These are phyloP conservation scores for Cecidostiba fungosa DNA, from an alignment of 2,888 invertebrate species.

Conservation along the genomic window DNA sequence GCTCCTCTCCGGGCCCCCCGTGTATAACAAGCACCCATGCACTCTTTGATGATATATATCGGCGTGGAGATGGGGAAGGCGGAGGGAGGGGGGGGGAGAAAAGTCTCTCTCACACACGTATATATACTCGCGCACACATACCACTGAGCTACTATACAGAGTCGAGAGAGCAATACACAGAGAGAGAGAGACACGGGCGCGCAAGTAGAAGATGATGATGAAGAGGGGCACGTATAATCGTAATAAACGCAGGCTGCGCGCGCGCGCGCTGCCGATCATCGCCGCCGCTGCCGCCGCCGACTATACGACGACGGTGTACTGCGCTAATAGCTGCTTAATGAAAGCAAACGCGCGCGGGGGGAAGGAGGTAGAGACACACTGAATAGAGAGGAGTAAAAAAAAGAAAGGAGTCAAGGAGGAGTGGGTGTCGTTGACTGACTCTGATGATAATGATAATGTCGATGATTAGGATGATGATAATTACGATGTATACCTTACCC, in stretches of 20 bases:
- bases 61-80: conserved; percentile 30
- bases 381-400: neutral
- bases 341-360: conserved; percentile 11
- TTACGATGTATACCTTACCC: conserved; percentile 45
- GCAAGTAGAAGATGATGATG: conserved; percentile 21
- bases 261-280: conserved; percentile 7
- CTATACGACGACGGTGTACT: neutral
- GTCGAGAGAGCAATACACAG: neutral
- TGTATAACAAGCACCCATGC: conserved; percentile 52
- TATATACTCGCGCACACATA: neutral
- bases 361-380: neutral
- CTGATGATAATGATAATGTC: neutral
- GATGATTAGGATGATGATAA: neutral
- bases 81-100: conserved; percentile 29
- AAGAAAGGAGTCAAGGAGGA: conserved; percentile 17
- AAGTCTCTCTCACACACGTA: conserved; percentile 36
- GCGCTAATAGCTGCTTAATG: conserved; percentile 5
- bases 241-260: conserved; percentile 43
- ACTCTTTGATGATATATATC: conserved; percentile 59
- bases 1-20: conserved; percentile 14
- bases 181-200: conserved; percentile 9
- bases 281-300: neutral
- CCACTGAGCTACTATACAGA: neutral
- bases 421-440: neutral
- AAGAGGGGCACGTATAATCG: conserved; percentile 34